These are phyloP conservation scores for Geococcyx californianus DNA, from an alignment of 2,113 vertebrate species.

Conservation along the genomic window DNA sequence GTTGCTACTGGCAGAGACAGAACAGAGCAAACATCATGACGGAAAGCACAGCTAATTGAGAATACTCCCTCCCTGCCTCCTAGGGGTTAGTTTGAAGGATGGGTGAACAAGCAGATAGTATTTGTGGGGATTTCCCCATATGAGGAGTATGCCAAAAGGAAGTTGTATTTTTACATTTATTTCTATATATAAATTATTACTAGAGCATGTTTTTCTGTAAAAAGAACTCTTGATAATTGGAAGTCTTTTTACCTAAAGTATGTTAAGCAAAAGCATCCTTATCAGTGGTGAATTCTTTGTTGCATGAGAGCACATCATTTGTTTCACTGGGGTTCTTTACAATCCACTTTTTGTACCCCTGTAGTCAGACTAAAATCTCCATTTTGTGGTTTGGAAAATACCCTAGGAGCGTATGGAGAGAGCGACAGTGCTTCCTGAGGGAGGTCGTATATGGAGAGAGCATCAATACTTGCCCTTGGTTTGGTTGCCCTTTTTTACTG, in stretches of 20 bases:
- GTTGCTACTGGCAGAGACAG: background rate
- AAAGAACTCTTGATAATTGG: background rate
- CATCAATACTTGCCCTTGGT: background rate
- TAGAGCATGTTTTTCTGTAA: background rate
- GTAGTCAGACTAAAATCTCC: background rate
- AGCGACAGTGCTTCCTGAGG: background rate
- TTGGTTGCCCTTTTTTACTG: background rate
- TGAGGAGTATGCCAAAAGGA: background rate
- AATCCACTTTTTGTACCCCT: background rate
- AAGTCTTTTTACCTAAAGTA: background rate
- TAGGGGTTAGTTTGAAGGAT: background rate
- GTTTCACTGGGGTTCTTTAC: conserved; percentile 29
- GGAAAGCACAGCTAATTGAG: background rate
- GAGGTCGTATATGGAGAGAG: background rate
- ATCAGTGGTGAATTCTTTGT: background rate
- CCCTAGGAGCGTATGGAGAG: background rate
- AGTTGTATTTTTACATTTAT: background rate
- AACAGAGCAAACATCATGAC: background rate
- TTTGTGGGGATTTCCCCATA: background rate
- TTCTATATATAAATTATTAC: background rate
- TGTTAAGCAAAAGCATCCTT: background rate
- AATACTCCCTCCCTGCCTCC: background rate
- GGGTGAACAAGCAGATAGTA: background rate
- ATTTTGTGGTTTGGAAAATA: background rate
- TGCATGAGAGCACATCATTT: background rate